Evolutionary conservation across 2,888 invertebrate genomes (phyloP), one percentile per base, ranked within the genome.

Genomic region (Macrophya annulata): DNA sequence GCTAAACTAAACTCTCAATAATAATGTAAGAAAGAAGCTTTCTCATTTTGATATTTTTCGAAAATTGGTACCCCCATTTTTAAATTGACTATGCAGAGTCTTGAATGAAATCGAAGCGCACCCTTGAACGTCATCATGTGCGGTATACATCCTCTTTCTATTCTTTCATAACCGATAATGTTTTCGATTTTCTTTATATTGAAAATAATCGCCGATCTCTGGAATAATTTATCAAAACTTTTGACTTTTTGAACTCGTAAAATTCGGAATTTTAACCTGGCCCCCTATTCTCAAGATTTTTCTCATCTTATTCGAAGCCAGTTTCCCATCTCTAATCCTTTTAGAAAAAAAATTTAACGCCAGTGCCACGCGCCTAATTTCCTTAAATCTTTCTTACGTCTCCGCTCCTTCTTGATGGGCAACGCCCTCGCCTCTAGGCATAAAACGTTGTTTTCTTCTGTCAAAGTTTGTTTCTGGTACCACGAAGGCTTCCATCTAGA

Each of bases 401-500:
- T 79, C 74, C 79, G 84, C 86, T 87, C 87, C 88, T 37, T 89
- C 87, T 87, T 84, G 15, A 48, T 51, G 65, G 79, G 37, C 71
- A 59, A 62, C 85, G 79, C 79, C 85, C 81, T 81, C 51, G 65
- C 85, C 85, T 68, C 68, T 25, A 88, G 90, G 89, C 88, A 89
- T 90, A 90, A 89, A 89, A 89, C 89, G 88, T 89, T 90, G 90
- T 90, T 88, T 88, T 86, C 88, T 89, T 87, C 87, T 86, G 88
- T 89, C 89, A 86, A 90, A 90, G 89, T 91, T 91, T 90, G 89
- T 91, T 91, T 88, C 89, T 88, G 88, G 88, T 89, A 91, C 90
- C 90, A 89, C 88, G 89, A 88, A 90, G 90, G 89, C 90, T 90
- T 90, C 89, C 88, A 90, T 59, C 55, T 55, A 25, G 31, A 55